Evolutionary conservation across 2,113 vertebrate species (phyloP).

Genomic region (Pipa parva): DNA sequence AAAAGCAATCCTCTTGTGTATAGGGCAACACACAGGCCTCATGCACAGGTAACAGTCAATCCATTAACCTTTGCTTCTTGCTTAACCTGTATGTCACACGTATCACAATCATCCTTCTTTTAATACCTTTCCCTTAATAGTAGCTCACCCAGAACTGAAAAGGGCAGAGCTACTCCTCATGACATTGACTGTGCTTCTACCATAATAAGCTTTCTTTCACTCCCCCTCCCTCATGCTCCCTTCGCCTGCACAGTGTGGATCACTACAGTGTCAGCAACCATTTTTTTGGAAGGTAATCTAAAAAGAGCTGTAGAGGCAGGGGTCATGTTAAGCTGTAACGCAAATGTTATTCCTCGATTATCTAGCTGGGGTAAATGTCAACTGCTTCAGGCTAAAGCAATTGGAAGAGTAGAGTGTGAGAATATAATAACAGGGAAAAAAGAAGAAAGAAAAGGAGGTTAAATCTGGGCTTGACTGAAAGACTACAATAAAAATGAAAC

Average conservation of each 20-base stretch:
- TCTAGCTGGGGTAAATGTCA: slow-evolving; percentile 93
- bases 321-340: slow-evolving; percentile 93
- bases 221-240: slow-evolving; percentile 40
- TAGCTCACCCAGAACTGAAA: slow-evolving; percentile 78
- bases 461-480: slow-evolving; percentile 48
- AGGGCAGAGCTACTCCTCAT: slow-evolving; percentile 80
- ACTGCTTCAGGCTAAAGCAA: slow-evolving; percentile 80
- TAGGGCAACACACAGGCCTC: slow-evolving; percentile 68
- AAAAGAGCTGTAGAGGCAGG: slow-evolving; percentile 86
- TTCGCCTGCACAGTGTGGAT: slow-evolving; percentile 52
- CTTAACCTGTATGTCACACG: slow-evolving; percentile 69
- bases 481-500: slow-evolving; percentile 59
- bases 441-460: slow-evolving; percentile 45
- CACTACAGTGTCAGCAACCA: slow-evolving; percentile 73
- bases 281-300: slow-evolving; percentile 82
- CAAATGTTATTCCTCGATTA: slow-evolving; percentile 98
- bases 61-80: slow-evolving; percentile 97
- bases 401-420: slow-evolving; percentile 58
- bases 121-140: slow-evolving; percentile 86
- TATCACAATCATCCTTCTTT: slow-evolving; percentile 66
- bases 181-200: slow-evolving; percentile 80
- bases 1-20: slow-evolving; percentile 71
- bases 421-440: slow-evolving; percentile 52
- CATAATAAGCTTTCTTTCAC: slow-evolving; percentile 79
- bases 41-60: slow-evolving; percentile 92